A percentile compares a stretch with the other conserved stretches of the same genome.
Conservation (phyloP, 2,113 vertebrate species). For the Spea multiplicata region DNA sequence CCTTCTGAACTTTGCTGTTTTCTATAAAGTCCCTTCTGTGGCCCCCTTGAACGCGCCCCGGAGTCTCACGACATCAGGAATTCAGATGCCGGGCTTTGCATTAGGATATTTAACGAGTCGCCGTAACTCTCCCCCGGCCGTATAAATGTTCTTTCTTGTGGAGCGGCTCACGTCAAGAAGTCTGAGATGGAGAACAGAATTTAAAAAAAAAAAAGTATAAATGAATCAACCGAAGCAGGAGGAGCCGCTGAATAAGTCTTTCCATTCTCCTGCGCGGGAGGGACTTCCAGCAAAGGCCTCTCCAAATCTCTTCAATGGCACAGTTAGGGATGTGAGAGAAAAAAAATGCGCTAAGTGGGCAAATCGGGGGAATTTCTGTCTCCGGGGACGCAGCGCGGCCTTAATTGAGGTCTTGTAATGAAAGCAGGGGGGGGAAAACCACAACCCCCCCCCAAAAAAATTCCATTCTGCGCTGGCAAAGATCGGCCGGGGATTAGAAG, state of each 20-base stretch:
- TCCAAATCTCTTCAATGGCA: conserved; percentile 1
- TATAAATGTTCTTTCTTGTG: neutral
- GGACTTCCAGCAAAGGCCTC: conserved; percentile 4
- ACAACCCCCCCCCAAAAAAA: neutral
- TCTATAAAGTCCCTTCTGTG: too few relatives aligned
- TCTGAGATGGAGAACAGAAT: neutral
- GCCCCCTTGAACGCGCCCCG: too few relatives aligned
- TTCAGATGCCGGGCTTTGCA: too few relatives aligned
- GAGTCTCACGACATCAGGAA: too few relatives aligned
- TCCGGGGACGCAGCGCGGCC: neutral
- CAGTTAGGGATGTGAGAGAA: neutral
- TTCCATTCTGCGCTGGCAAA: neutral
- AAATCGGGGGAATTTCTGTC: neutral
- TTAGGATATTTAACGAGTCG: too few relatives aligned
- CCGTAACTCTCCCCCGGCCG: too few relatives aligned
- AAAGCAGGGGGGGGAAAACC: neutral
- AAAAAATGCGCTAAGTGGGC: conserved; percentile 6
- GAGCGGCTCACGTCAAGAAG: neutral
- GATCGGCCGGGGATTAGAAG: neutral
- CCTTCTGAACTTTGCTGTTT: too few relatives aligned
- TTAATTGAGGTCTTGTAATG: neutral
- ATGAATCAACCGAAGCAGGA: neutral
- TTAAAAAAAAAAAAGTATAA: neutral
- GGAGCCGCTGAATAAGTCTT: conserved; percentile 19
- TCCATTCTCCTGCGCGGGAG: conserved; percentile 10